Evolutionary conservation across 1,140 invertebrate genomes (phyloP).

Genomic region (Schlechtendalia chinensis): DNA sequence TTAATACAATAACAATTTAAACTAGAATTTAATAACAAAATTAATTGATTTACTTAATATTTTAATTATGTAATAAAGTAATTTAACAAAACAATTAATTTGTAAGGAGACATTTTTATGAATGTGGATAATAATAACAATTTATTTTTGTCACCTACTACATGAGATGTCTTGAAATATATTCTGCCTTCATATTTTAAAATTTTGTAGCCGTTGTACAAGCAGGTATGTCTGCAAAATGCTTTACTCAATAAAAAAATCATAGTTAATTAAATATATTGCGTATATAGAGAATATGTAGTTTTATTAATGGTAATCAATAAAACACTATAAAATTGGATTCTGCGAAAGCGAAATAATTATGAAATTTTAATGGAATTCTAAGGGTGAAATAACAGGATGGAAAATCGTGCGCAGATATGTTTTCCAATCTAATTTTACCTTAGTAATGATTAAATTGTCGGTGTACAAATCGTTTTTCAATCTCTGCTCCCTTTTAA

Average conservation of each 20-base stretch:
- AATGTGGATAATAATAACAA: no score
- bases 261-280: not conserved
- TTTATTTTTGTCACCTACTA: no score
- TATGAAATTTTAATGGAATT: constrained; percentile 36
- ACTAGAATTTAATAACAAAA: no score
- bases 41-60: no score
- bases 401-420: constrained; percentile 12
- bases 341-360: constrained; percentile 32
- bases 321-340: constrained; percentile 21
- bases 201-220: no score
- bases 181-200: no score
- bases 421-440: constrained; percentile 42
- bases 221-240: not conserved
- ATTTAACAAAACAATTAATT: no score
- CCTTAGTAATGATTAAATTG: constrained; percentile 42
- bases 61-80: no score
- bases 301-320: constrained; percentile 1
- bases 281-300: not conserved
- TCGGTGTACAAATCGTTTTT: constrained; percentile 40
- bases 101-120: no score
- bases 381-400: not conserved
- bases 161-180: no score
- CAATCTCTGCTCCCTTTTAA: constrained; percentile 16
- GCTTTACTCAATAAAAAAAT: not conserved
- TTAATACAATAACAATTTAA: no score